Evolutionary conservation across 2,888 invertebrate genomes (phyloP).

Genomic region (Tipula helvola): DNA sequence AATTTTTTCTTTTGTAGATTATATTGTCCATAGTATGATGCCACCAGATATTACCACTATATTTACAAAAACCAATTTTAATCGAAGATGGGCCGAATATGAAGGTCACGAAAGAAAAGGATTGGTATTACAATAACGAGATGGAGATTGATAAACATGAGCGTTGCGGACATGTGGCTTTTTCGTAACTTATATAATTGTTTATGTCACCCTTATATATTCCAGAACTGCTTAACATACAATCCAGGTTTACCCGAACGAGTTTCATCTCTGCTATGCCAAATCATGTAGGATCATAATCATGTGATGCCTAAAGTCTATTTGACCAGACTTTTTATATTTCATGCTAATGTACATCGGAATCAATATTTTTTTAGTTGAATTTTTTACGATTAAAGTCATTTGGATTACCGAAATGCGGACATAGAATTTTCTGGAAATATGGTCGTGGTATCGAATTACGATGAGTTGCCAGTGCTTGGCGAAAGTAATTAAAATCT

Average conservation of each 20-base stretch:
- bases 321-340: slow-evolving; percentile 90
- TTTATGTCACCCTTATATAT: slow-evolving; percentile 83
- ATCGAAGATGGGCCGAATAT: slow-evolving; percentile 81
- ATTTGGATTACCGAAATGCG: slow-evolving; percentile 98
- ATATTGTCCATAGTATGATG: slow-evolving; percentile 73
- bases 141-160: slow-evolving; percentile 54
- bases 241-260: slow-evolving; percentile 95
- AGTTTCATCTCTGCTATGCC: slow-evolving; percentile 78
- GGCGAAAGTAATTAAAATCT: too few species aligned
- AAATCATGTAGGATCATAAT: slow-evolving; percentile 92
- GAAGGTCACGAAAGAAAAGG: slow-evolving; percentile 62
- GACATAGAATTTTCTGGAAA: slow-evolving; percentile 88
- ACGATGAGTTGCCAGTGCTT: slow-evolving; percentile 87
- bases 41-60: slow-evolving; percentile 88
- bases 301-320: slow-evolving; percentile 89
- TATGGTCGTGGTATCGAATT: slow-evolving; percentile 91
- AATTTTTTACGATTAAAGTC: slow-evolving; percentile 98
- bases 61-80: slow-evolving; percentile 92
- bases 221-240: slow-evolving; percentile 89
- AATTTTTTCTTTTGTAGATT: slow-evolving; percentile 89
- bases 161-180: slow-evolving; percentile 77
- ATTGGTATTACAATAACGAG: slow-evolving; percentile 91
- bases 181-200: slow-evolving; percentile 67
- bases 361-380: slow-evolving; percentile 92
- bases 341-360: slow-evolving; percentile 99